These are phyloP conservation scores for Spongilla lacustris DNA, from an alignment of 37 sponge, comb jelly and placozoan species.

Conservation along the genomic window DNA sequence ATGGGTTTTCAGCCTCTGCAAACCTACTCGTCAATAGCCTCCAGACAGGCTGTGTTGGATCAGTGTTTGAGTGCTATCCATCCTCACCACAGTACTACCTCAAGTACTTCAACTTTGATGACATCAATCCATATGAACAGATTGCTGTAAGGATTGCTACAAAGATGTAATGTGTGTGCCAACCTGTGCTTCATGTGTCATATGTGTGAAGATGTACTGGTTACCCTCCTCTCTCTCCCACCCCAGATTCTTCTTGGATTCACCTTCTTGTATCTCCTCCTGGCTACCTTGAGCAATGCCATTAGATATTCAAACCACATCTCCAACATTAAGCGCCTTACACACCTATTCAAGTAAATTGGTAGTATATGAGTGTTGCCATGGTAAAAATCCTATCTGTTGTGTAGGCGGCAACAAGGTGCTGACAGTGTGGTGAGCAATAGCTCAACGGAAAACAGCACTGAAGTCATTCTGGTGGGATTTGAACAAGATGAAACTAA, in stretches of 20 bases:
- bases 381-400: neutral
- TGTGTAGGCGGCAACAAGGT: neutral
- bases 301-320: conserved; percentile 19
- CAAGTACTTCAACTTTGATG: conserved; percentile 42
- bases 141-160: conserved; percentile 27
- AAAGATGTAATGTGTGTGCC: neutral
- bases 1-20: conserved; percentile 68
- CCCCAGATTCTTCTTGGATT: conserved; percentile 60
- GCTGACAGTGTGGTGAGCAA: neutral
- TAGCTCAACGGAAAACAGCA: neutral
- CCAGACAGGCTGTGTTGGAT: conserved; percentile 12
- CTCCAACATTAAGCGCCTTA: conserved; percentile 6
- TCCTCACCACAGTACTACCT: conserved; percentile 50
- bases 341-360: neutral
- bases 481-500: too few relatives aligned
- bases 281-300: conserved; percentile 53
- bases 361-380: neutral
- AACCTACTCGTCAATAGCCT: conserved; percentile 34
- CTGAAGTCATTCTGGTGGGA: too few relatives aligned
- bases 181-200: too few relatives aligned
- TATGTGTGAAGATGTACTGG: too few relatives aligned
- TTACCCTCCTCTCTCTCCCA: too few relatives aligned
- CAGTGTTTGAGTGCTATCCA: conserved; percentile 62
- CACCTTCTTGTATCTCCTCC: conserved; percentile 42
- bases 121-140: conserved; percentile 56